Evolutionary conservation across 2,797 vertebrate species (phyloP).

Genomic region (Peromyscus attwateri): DNA sequence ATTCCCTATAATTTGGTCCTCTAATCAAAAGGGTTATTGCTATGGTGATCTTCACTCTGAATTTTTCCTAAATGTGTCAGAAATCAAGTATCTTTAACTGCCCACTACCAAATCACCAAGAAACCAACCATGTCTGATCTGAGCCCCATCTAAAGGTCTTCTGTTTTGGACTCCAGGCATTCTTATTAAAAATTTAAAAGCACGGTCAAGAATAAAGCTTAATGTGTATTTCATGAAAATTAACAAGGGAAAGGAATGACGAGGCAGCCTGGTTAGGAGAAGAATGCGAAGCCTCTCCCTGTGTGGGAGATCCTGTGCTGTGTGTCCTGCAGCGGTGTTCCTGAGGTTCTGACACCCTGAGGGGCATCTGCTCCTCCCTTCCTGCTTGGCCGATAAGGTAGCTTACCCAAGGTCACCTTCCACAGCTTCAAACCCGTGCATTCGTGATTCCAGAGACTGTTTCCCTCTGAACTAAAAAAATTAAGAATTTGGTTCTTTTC

Average conservation of each 20-base stretch:
- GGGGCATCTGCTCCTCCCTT: background rate
- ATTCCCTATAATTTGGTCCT: background rate
- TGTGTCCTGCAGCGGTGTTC: background rate
- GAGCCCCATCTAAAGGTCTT: slow-evolving; percentile 44
- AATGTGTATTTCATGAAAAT: slow-evolving; percentile 60
- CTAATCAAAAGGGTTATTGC: slow-evolving; percentile 39
- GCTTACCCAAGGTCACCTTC: slow-evolving; percentile 1
- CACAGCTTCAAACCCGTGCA: slow-evolving; percentile 24
- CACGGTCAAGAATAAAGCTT: slow-evolving; percentile 45
- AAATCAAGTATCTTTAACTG: slow-evolving; percentile 49
- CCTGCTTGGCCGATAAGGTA: background rate
- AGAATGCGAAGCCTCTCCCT: background rate
- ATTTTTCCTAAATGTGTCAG: slow-evolving; percentile 40
- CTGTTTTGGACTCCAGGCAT: slow-evolving; percentile 43
- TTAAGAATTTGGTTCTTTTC: background rate
- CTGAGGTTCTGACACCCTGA: background rate
- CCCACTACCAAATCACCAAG: slow-evolving; percentile 51
- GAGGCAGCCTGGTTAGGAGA: background rate
- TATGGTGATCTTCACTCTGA: background rate
- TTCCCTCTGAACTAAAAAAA: background rate
- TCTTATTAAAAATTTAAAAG: slow-evolving; percentile 63
- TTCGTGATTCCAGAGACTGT: background rate
- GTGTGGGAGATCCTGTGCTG: background rate
- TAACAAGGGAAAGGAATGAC: slow-evolving; percentile 43
- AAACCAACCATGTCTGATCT: slow-evolving; percentile 25